Evolutionary conservation across 2,888 invertebrate genomes (phyloP).

Genomic region (Agriopis marginaria): DNA sequence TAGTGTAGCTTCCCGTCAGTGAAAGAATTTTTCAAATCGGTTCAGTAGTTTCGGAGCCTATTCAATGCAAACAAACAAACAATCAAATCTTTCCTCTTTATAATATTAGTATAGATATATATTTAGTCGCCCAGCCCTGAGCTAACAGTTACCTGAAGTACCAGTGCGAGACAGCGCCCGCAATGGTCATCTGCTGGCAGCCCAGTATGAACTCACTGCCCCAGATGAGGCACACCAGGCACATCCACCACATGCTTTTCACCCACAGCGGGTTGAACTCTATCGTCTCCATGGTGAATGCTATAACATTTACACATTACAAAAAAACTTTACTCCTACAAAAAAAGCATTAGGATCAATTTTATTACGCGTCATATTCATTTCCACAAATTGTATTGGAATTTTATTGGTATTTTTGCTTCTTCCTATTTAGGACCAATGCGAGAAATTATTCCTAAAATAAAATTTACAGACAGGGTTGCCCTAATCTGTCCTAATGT

Average conservation of each 20-base stretch:
- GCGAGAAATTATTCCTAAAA: neutral
- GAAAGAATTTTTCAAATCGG: too few relatives aligned
- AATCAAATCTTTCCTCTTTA: too few relatives aligned
- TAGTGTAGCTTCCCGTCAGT: too few relatives aligned
- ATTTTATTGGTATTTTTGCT: conserved; percentile 31
- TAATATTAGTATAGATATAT: too few relatives aligned
- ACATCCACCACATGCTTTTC: conserved; percentile 98
- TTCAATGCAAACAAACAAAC: too few relatives aligned
- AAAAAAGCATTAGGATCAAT: conserved; percentile 43
- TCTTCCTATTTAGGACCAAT: conserved; percentile 14
- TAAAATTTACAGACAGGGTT: neutral
- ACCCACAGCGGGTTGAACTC: conserved; percentile 94
- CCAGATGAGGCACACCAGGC: conserved; percentile 96
- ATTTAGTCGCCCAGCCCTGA: too few relatives aligned
- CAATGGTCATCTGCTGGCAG: conserved; percentile 97
- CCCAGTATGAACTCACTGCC: conserved; percentile 97
- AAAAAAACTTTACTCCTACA: too few relatives aligned
- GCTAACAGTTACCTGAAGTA: conserved; percentile 90
- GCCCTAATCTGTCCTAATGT: too few relatives aligned
- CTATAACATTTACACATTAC: conserved; percentile 47
- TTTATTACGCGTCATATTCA: conserved; percentile 38
- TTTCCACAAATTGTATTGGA: conserved; percentile 31
- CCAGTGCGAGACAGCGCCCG: conserved; percentile 97
- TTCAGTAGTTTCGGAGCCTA: too few relatives aligned
- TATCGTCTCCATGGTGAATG: conserved; percentile 82